Evolutionary conservation across 2,888 invertebrate species (phyloP).

Genomic region (Tachina lurida): DNA sequence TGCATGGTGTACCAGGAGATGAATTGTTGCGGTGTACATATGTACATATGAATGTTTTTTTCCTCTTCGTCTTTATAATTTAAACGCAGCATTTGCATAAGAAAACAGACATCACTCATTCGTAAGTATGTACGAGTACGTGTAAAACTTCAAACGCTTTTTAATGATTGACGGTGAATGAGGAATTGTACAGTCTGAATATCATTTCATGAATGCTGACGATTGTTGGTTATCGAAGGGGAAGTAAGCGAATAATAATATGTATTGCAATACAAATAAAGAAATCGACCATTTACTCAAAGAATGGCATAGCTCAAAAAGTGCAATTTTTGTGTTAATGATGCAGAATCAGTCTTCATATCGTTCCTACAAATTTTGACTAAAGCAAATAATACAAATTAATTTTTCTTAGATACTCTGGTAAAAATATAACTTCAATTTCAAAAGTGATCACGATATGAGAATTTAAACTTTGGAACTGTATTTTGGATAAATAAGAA

Average conservation of each 20-base stretch:
- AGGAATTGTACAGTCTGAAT: constrained; percentile 51
- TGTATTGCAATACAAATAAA: background rate
- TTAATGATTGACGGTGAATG: constrained; percentile 62
- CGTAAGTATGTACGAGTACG: constrained; percentile 14
- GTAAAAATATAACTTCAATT: too few relatives aligned
- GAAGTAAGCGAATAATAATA: constrained; percentile 29
- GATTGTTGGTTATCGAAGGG: constrained; percentile 1
- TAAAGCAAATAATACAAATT: too few relatives aligned
- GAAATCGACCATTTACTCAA: too few relatives aligned
- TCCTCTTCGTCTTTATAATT: background rate
- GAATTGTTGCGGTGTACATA: constrained; percentile 50
- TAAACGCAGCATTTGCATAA: constrained; percentile 36
- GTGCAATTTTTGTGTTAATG: too few relatives aligned
- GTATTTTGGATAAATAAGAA: too few relatives aligned
- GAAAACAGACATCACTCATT: constrained; percentile 30
- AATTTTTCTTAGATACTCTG: too few relatives aligned
- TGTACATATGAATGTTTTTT: background rate
- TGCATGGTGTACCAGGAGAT: constrained; percentile 35
- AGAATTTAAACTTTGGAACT: too few relatives aligned
- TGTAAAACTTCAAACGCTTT: constrained; percentile 57
- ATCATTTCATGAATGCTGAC: constrained; percentile 37
- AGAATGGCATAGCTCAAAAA: too few relatives aligned
- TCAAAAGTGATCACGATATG: too few relatives aligned
- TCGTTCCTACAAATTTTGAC: too few relatives aligned
- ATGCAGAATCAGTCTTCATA: too few relatives aligned